Evolutionary conservation across 1,140 invertebrate species (phyloP).

Genomic region (Drosophila mojavensis): DNA sequence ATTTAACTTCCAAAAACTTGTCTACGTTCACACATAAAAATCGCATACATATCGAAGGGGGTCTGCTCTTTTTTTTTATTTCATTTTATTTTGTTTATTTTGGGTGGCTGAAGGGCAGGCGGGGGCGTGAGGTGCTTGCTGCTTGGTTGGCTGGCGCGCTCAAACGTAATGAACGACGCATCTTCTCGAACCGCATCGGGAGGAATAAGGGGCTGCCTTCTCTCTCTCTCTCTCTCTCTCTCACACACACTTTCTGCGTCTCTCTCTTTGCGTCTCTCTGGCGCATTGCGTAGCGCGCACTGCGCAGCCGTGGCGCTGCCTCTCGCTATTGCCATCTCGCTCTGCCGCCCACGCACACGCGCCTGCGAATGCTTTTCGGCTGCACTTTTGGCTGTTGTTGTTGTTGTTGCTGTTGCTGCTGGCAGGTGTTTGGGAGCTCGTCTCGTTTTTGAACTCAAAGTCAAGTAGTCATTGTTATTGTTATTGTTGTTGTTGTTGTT

Average conservation of each 20-base stretch:
- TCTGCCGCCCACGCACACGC: constrained; percentile 46
- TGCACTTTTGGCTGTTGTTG: constrained; percentile 49
- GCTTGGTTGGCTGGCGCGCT: constrained; percentile 77
- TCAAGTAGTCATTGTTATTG: constrained; percentile 55
- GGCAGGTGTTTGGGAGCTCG: constrained; percentile 57
- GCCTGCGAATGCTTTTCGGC: constrained; percentile 56
- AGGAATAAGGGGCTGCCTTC: constrained; percentile 8
- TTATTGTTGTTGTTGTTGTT: constrained; percentile 38
- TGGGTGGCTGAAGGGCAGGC: constrained; percentile 1
- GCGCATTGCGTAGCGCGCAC: constrained; percentile 36
- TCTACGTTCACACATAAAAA: constrained; percentile 82
- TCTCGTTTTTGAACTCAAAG: constrained; percentile 64
- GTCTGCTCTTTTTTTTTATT: constrained; percentile 37
- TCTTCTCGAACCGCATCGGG: constrained; percentile 22
- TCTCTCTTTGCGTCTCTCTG: constrained; percentile 10
- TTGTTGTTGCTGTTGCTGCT: background rate
- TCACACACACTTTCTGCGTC: background rate
- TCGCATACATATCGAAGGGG: constrained; percentile 69
- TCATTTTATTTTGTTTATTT: constrained; percentile 7
- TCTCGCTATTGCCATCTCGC: constrained; percentile 23
- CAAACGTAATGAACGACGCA: constrained; percentile 77
- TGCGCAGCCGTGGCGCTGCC: constrained; percentile 27
- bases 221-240: constrained; percentile 4
- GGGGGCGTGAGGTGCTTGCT: constrained; percentile 41
- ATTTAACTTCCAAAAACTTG: constrained; percentile 81